phyloP scores from a whole-genome alignment of 2,797 vertebrate genomes.

The Chaetophractus vellerosus region DNA sequence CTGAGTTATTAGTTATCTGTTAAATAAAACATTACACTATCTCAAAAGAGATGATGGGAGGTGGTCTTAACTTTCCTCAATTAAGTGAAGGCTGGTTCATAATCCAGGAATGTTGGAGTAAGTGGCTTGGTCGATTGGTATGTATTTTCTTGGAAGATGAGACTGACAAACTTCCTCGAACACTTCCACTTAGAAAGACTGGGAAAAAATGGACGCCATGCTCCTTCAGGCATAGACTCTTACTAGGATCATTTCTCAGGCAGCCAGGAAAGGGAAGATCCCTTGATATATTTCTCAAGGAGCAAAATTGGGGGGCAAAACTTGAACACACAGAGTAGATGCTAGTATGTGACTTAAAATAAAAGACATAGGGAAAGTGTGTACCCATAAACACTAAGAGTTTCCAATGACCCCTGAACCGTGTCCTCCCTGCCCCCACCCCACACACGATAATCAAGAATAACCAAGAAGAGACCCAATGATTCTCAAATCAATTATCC shows the following conservation, averaged over 20 bases:
- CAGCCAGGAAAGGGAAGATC: neutral
- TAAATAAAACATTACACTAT: neutral
- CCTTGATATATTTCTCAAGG: too few relatives aligned
- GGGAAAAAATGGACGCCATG: too few relatives aligned
- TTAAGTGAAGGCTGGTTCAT: neutral
- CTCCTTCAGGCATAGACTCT: neutral
- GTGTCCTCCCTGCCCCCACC: too few relatives aligned
- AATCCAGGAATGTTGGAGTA: neutral
- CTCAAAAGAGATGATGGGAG: neutral
- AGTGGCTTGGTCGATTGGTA: neutral
- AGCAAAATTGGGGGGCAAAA: neutral
- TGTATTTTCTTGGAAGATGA: neutral
- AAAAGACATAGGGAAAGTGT: neutral
- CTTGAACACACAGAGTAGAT: neutral
- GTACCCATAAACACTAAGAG: neutral
- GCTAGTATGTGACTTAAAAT: neutral
- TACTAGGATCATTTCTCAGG: too few relatives aligned
- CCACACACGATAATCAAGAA: too few relatives aligned
- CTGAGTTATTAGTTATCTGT: neutral
- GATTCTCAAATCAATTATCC: neutral
- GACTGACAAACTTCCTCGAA: neutral
- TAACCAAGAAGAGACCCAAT: neutral
- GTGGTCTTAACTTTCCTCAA: neutral
- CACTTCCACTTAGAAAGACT: neutral
- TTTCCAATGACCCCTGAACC: neutral